Evolutionary conservation across 2,888 invertebrate genomes (phyloP).

Genomic region (Diaperis boleti): DNA sequence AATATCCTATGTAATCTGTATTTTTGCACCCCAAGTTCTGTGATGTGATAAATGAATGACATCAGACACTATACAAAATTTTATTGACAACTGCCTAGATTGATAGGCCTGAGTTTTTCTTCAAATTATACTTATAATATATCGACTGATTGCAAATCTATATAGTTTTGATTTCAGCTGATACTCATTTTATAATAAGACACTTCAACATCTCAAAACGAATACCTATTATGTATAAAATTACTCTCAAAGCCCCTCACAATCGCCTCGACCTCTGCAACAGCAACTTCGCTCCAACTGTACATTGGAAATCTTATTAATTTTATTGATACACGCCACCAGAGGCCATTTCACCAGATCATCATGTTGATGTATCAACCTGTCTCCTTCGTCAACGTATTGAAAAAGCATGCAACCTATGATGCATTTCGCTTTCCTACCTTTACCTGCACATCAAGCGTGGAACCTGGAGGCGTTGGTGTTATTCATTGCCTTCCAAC

Average conservation of each 20-base stretch:
- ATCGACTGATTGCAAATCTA: too few relatives aligned
- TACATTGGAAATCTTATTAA: slow-evolving; percentile 32
- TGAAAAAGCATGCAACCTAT: neutral
- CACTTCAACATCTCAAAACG: too few relatives aligned
- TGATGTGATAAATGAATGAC: too few relatives aligned
- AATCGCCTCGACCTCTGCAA: slow-evolving; percentile 9
- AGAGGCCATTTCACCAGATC: slow-evolving; percentile 6
- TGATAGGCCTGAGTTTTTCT: too few relatives aligned
- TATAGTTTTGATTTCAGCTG: too few relatives aligned
- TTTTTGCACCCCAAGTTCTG: too few relatives aligned
- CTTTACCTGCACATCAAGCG: slow-evolving; percentile 44
- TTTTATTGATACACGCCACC: slow-evolving; percentile 20
- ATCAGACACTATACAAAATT: too few relatives aligned
- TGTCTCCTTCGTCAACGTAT: slow-evolving; percentile 11
- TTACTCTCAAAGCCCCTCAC: slow-evolving; percentile 3
- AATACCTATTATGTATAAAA: too few relatives aligned
- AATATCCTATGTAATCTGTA: too few relatives aligned
- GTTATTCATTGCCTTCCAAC: slow-evolving; percentile 23
- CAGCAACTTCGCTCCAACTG: slow-evolving; percentile 22
- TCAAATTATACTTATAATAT: too few relatives aligned
- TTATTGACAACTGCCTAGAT: too few relatives aligned
- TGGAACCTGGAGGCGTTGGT: slow-evolving; percentile 44
- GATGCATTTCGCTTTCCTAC: slow-evolving; percentile 29
- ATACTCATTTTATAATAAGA: too few relatives aligned
- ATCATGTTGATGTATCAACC: neutral